Conservation (phyloP, 2,113 vertebrate species). For the Macquaria ambigua region DNA sequence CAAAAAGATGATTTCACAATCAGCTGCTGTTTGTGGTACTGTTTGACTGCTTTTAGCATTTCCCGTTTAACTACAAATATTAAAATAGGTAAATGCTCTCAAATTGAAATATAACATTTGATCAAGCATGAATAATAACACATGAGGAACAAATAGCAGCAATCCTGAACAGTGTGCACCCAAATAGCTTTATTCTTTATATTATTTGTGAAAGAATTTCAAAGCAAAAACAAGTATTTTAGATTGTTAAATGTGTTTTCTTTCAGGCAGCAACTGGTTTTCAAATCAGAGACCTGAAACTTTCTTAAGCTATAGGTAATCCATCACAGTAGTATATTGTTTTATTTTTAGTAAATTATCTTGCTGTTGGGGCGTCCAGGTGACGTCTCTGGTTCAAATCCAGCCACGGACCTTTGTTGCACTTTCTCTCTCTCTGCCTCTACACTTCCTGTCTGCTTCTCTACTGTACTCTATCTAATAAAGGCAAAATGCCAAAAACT, state of each 20-base stretch:
- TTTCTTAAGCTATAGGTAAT: background rate
- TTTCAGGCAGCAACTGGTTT: background rate
- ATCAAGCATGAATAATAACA: background rate
- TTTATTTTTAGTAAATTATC: background rate
- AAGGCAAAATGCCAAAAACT: background rate
- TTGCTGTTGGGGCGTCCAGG: background rate
- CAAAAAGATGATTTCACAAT: constrained; percentile 28
- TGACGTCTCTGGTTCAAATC: background rate
- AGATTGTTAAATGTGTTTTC: background rate
- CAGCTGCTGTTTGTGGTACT: constrained; percentile 41
- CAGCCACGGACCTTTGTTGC: background rate
- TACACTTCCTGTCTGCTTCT: background rate
- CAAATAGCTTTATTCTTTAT: background rate
- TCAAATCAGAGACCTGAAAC: background rate
- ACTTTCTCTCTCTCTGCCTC: background rate
- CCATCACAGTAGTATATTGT: background rate
- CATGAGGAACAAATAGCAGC: background rate
- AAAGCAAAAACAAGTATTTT: background rate
- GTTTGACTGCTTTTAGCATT: background rate
- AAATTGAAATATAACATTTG: background rate
- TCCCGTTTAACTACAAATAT: constrained; percentile 4
- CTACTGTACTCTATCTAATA: too few relatives aligned
- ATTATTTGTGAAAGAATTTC: background rate
- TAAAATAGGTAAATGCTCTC: background rate
- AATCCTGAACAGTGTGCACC: background rate